Evolutionary conservation across 2,113 vertebrate species (phyloP), one percentile per base, ranked within the genome.

Genomic region (Prinia subflava): DNA sequence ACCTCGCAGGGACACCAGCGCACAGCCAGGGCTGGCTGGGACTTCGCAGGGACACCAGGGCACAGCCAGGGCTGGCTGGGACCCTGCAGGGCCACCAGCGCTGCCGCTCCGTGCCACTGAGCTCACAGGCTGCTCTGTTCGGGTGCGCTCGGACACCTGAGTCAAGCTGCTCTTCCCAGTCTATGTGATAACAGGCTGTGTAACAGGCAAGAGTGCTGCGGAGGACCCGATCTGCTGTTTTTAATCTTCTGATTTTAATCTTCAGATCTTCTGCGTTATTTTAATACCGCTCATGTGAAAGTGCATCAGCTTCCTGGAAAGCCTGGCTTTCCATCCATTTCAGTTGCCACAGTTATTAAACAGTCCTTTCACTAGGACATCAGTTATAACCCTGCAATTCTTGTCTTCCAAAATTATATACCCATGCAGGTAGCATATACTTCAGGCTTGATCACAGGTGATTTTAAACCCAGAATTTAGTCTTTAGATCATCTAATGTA

Each of bases 61-160:
- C 39, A 39, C 39, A 39, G 39, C 39, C 39, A 39, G 39, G 39
- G 39, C 39, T 39, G 39, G 39, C 39, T 39, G 39, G 39, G 39
- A 39, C 39, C 39, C 11, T 39, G 39, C 39, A 39, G 39, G 39
- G 39, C 9, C 39, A 39, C 39, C 75, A 3, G 44, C 44, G 18
- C 55, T 7, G 59, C 24, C 46, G 10, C 39, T 3, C 33, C 67
- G 2, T 0, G 42, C 53, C 70, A 0, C 20, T 0, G 9, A 30
- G 1, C 22, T 2, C 65, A 1, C 52, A 0, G 42, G 1, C 33
- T 22, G 65, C 69, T 23, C 62, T 7, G 25, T 0, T 3, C 55
- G 4, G 59, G 11, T 11, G 33, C 46, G 4, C 41, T 27, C 42
- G 0, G 39, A 7, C 42, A 30, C n/a, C 52, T 11, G 65, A 4